Evolutionary conservation across 2,888 invertebrate species (phyloP).

Genomic region (Catocala sponsa): DNA sequence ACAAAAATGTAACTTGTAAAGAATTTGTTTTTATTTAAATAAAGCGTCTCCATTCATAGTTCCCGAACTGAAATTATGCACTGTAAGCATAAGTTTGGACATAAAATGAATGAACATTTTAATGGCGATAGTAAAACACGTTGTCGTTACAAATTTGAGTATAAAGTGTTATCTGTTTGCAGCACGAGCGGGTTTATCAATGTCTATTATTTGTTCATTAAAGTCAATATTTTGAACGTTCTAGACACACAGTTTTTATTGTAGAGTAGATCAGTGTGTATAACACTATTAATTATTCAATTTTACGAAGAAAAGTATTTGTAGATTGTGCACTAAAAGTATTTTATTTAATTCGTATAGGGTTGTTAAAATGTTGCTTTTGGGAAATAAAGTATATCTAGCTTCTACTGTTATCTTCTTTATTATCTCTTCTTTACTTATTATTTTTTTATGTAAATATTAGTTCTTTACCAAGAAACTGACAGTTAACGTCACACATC

Average conservation of each 20-base stretch:
- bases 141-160: constrained; percentile 50
- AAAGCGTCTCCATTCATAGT: constrained; percentile 24
- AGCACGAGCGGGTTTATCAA: constrained; percentile 77
- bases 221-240: constrained; percentile 75
- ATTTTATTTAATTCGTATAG: too few relatives aligned
- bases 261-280: constrained; percentile 37
- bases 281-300: constrained; percentile 12
- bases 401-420: too few relatives aligned
- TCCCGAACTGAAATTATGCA: constrained; percentile 28
- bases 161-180: constrained; percentile 70
- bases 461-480: too few relatives aligned
- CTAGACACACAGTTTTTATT: constrained; percentile 36
- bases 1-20: constrained; percentile 33
- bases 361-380: too few relatives aligned
- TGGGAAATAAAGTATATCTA: too few relatives aligned
- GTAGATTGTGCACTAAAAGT: too few relatives aligned
- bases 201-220: constrained; percentile 64
- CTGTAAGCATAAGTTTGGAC: constrained; percentile 23
- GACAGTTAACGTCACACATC: too few relatives aligned
- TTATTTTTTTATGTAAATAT: too few relatives aligned
- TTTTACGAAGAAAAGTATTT: neutral
- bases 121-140: constrained; percentile 35
- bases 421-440: too few relatives aligned
- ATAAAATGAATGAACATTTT: constrained; percentile 49
- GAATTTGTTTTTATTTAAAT: constrained; percentile 24